phyloP scores from a whole-genome alignment of 2,888 invertebrate genomes.

The Aphodius sticticus region DNA sequence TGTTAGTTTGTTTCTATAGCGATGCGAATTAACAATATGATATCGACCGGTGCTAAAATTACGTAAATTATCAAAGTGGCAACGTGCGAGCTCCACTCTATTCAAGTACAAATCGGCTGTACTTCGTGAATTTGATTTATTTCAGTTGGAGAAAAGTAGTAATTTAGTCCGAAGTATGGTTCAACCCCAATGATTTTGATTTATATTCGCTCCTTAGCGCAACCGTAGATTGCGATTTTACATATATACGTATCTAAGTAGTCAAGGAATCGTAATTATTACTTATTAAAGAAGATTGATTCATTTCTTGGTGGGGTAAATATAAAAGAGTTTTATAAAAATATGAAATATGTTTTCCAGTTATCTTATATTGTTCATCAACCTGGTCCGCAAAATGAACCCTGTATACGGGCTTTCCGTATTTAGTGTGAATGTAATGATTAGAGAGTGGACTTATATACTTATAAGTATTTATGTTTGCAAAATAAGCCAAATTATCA shows the following conservation, averaged over 20 bases:
- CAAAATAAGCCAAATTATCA: too few species aligned
- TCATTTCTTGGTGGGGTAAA: neutral
- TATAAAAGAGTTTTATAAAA: too few species aligned
- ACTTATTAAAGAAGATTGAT: neutral
- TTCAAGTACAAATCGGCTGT: neutral
- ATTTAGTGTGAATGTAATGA: too few species aligned
- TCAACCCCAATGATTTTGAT: neutral
- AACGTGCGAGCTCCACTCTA: neutral
- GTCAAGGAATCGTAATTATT: neutral
- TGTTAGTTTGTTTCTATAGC: neutral
- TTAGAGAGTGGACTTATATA: too few species aligned
- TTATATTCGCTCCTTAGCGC: neutral
- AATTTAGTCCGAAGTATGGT: neutral
- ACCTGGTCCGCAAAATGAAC: too few species aligned
- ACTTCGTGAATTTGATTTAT: neutral
- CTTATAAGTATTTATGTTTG: too few species aligned
- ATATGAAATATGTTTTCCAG: too few species aligned
- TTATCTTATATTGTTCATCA: too few species aligned
- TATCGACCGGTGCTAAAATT: neutral
- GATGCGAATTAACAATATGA: neutral
- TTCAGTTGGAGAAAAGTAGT: neutral
- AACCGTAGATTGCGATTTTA: neutral
- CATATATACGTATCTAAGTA: neutral
- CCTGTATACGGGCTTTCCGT: too few species aligned
- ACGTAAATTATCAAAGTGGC: neutral